phyloP scores from a whole-genome alignment of 2,113 vertebrate species.

The Salvelinus namaycush region DNA sequence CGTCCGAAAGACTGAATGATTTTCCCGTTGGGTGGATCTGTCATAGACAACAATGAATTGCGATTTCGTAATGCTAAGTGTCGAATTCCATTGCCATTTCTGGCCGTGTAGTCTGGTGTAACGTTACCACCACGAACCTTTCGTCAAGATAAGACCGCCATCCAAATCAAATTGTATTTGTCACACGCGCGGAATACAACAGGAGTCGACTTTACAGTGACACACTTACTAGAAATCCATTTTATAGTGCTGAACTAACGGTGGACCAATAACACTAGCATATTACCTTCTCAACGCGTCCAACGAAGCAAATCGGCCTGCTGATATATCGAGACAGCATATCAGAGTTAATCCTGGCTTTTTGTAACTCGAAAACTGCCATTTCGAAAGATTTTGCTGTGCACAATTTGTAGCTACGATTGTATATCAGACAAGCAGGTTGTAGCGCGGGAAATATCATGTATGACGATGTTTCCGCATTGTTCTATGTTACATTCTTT shows the following conservation, averaged over 20 bases:
- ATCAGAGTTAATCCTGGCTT: slow-evolving; percentile 75
- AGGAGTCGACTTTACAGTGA: no score
- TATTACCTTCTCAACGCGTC: slow-evolving; percentile 83
- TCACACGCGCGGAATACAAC: no score
- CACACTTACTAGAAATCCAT: no score
- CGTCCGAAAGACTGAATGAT: slow-evolving; percentile 83
- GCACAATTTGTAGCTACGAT: background rate
- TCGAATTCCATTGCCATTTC: no score
- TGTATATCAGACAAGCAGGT: background rate
- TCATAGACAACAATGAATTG: background rate
- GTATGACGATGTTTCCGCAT: slow-evolving; percentile 18
- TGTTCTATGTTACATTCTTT: background rate
- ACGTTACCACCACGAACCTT: no score
- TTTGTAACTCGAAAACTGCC: slow-evolving; percentile 78
- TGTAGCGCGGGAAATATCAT: slow-evolving; percentile 46
- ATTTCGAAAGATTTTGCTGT: slow-evolving; percentile 50
- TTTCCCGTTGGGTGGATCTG: slow-evolving; percentile 88
- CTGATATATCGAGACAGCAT: slow-evolving; percentile 80
- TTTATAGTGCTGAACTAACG: no score
- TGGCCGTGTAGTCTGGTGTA: no score
- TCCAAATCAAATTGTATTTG: no score
- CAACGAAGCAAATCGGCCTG: slow-evolving; percentile 84
- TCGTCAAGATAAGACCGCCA: no score
- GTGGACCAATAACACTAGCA: background rate
- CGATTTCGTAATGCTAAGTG: no score